Conservation (phyloP, 2,888 invertebrate species). For the Philereme vetulata region DNA sequence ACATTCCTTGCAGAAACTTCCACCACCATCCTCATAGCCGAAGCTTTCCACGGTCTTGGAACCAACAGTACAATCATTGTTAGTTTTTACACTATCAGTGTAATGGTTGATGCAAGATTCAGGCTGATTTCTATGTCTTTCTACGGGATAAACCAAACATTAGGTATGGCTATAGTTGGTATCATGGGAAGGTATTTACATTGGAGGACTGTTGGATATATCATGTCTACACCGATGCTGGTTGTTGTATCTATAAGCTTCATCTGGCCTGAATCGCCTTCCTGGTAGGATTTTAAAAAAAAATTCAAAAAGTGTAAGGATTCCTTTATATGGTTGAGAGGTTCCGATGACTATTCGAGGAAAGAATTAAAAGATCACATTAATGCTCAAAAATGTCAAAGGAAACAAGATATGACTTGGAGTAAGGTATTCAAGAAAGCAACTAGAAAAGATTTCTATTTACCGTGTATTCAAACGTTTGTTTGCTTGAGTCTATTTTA, state of each 20-base stretch:
- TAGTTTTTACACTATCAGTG: slow-evolving; percentile 24
- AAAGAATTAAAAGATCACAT: slow-evolving; percentile 31
- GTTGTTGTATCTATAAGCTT: slow-evolving; percentile 22
- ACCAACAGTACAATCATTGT: slow-evolving; percentile 23
- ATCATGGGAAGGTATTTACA: slow-evolving; percentile 22
- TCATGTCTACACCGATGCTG: slow-evolving; percentile 25
- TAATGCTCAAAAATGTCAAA: slow-evolving; percentile 8
- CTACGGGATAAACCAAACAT: slow-evolving; percentile 13
- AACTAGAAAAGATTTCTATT: slow-evolving; percentile 33
- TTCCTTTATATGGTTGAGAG: slow-evolving; percentile 36
- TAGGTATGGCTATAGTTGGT: slow-evolving; percentile 20
- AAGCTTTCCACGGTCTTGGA: slow-evolving; percentile 35
- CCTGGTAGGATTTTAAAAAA: slow-evolving; percentile 37
- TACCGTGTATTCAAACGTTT: slow-evolving; percentile 31
- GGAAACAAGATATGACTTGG: neutral
- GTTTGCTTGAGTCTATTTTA: slow-evolving; percentile 28
- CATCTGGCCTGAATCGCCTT: slow-evolving; percentile 38
- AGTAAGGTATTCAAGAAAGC: slow-evolving; percentile 2
- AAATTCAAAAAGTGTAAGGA: slow-evolving; percentile 30
- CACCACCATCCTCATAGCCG: slow-evolving; percentile 27
- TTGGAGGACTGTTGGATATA: slow-evolving; percentile 27
- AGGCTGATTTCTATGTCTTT: slow-evolving; percentile 21
- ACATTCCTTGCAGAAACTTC: slow-evolving; percentile 27
- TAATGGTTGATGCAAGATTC: slow-evolving; percentile 28
- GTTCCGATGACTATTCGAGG: slow-evolving; percentile 21